Base-by-base conservation (phyloP, 2,113 vertebrate genomes). In the Ctenodactylus gundi region DNA sequence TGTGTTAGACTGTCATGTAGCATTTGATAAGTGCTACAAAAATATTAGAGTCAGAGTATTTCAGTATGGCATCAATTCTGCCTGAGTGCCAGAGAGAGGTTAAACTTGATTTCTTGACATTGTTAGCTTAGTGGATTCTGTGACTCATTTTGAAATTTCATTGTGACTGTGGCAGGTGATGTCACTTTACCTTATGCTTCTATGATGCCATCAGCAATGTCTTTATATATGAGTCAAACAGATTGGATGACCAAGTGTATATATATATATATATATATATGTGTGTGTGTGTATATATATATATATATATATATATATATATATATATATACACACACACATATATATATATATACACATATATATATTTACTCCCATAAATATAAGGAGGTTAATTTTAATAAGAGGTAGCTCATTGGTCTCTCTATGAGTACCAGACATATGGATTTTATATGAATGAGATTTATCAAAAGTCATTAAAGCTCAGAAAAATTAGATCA, bases 21-120 rank as follows among this genome's bases (percentile, higher is more conserved):
- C 58, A 57, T 90, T 96, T 86, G 83, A 84, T 75, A 82, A 46
- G 15, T 82, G 7, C 62, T 83, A 44, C 78, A 27, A 65, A 95
- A 90, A 88, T 1, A 27, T 9, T 51, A 57, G 31, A 55, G 29
- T 46, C 25, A 44, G 55, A 84, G 29, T 82, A 39, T 64, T 80
- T 94, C 78, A 94, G 87, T 81, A 55, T 34, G 65, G 11, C 23
- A 29, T 85, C 7, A 51, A 2, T 76, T 95, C 83, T 53, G n/a
- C 82, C 49, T 83, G 13, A 62, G 41, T 17, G 20, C 34, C 70
- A 70, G 55, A 83, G 2, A 78, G 23, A 91, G 17, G 14, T 92
- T 91, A 75, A 85, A 36, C 1, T n/a, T 73, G 39, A 1, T 53
- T 65, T 95, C 62, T 88, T 95, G 8, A 76, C 34, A 80, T 41